These are phyloP conservation scores for Pongo abelii DNA, from an alignment of 2,113 vertebrate genomes.

Conservation along the genomic window DNA sequence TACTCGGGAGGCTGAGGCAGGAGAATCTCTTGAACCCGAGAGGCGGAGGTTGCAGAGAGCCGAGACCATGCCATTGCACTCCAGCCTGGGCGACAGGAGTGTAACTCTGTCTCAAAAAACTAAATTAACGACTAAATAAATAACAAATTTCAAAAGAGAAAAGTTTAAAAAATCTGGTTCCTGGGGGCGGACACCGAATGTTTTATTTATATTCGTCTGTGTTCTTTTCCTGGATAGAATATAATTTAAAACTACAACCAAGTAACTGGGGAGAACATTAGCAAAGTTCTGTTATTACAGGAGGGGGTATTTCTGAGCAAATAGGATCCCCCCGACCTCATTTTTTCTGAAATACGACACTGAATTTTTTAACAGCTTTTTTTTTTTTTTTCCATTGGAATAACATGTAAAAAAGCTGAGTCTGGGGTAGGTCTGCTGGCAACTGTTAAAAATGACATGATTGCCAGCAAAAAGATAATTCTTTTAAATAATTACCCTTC, in stretches of 20 bases:
- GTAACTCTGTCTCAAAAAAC: no score
- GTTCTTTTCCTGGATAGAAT: not conserved
- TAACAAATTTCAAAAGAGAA: no score
- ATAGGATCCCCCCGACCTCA: accelerated
- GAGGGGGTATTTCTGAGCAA: not conserved
- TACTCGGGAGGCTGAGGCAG: no score
- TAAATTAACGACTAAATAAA: no score
- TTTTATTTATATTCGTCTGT: not conserved
- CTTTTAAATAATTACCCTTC: not conserved
- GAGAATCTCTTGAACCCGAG: no score
- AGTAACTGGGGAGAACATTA: accelerated
- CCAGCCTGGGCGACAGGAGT: no score
- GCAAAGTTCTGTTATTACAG: accelerated
- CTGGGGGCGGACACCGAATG: not conserved
- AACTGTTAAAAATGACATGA: not conserved
- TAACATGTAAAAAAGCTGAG: accelerated
- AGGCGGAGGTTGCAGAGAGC: no score
- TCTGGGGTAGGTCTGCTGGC: not conserved
- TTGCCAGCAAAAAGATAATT: no score
- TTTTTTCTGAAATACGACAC: accelerated
- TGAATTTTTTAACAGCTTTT: not conserved
- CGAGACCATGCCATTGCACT: no score
- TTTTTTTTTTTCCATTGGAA: not conserved
- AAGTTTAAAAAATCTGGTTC: not conserved
- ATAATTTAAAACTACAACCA: not conserved